phyloP scores from a whole-genome alignment of 2,113 vertebrate species.

The Ctenomys sociabilis region DNA sequence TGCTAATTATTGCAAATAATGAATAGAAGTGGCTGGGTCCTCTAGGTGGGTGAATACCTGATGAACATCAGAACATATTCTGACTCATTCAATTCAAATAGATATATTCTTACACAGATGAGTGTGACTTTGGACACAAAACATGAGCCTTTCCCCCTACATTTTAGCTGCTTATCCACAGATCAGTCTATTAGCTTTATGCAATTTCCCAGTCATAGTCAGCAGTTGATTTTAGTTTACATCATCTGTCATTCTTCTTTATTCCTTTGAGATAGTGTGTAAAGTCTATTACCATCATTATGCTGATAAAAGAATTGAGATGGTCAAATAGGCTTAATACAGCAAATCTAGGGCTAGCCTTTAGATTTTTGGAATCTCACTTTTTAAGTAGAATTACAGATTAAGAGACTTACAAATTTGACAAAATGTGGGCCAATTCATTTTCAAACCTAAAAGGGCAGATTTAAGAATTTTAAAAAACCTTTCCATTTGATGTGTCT shows the following conservation, averaged over 20 bases:
- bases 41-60: neutral
- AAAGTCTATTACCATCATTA: conserved; percentile 63
- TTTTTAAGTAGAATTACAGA: conserved; percentile 66
- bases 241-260: conserved; percentile 47
- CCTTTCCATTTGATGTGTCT: conserved; percentile 50
- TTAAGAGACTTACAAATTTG: conserved; percentile 45
- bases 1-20: conserved; percentile 14
- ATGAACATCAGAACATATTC: neutral
- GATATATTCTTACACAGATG: neutral
- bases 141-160: neutral
- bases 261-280: conserved; percentile 45
- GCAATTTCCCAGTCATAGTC: conserved; percentile 35
- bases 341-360: conserved; percentile 55
- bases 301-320: conserved; percentile 61
- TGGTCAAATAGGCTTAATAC: conserved; percentile 56
- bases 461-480: conserved; percentile 56
- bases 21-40: neutral
- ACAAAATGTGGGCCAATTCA: conserved; percentile 58
- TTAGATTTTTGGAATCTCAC: conserved; percentile 47
- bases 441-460: conserved; percentile 36
- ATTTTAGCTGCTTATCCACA: conserved; percentile 57
- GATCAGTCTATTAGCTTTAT: conserved; percentile 36
- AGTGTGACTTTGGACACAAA: neutral
- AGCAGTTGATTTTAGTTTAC: conserved; percentile 66
- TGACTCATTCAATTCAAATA: conserved; percentile 42